Evolutionary conservation across 2,888 invertebrate genomes (phyloP).

Genomic region (Lasioglossum malachurum): DNA sequence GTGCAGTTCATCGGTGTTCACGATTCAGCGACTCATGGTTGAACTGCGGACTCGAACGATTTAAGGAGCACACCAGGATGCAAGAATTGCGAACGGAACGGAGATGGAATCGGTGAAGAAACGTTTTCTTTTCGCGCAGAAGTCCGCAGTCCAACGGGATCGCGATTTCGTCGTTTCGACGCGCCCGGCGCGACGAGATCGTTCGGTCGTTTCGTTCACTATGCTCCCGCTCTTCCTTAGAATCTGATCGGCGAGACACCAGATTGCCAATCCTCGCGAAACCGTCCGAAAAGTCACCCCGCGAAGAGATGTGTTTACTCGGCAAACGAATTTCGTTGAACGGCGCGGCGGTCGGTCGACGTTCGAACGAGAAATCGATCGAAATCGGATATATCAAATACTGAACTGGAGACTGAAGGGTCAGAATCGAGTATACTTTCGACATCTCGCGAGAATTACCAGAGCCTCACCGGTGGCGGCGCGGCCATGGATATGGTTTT

Average conservation of each 20-base stretch:
- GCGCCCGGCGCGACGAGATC: constrained; percentile 12
- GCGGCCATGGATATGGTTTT: constrained; percentile 77
- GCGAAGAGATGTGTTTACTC: neutral
- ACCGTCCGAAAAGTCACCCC: neutral
- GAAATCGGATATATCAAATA: neutral
- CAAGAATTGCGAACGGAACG: neutral
- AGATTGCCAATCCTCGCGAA: neutral
- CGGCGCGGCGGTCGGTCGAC: neutral
- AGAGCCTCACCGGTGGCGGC: constrained; percentile 49
- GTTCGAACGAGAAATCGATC: neutral
- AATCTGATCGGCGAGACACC: neutral
- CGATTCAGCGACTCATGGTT: constrained; percentile 20
- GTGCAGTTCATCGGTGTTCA: constrained; percentile 47
- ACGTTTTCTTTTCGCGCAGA: neutral
- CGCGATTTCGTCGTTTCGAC: constrained; percentile 20
- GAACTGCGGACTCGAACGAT: neutral
- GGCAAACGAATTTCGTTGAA: neutral
- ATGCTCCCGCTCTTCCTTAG: neutral
- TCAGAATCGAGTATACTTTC: neutral
- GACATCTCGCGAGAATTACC: neutral
- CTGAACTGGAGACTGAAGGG: neutral
- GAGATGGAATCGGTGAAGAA: neutral
- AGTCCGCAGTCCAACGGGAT: neutral
- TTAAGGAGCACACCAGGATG: neutral
- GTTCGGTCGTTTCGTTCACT: neutral